Evolutionary conservation across 2,113 vertebrate genomes (phyloP).

Genomic region (Mesitornis unicolor): DNA sequence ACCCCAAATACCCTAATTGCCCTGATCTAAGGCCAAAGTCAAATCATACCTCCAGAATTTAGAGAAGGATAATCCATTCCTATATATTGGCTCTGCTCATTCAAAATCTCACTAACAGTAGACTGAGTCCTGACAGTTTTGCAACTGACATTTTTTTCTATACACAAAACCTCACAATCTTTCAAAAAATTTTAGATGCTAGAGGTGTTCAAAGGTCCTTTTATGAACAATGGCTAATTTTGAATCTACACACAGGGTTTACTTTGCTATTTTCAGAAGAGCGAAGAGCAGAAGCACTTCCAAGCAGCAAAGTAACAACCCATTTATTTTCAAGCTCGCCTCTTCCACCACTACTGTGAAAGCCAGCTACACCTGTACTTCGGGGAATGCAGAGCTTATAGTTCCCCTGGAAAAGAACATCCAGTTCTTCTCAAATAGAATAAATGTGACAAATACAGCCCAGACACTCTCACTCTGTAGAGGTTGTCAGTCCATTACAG

Average conservation of each 20-base stretch:
- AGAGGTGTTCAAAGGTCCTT: not conserved
- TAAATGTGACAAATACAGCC: not conserved
- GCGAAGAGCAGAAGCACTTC: not conserved
- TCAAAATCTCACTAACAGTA: accelerated
- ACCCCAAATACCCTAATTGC: not conserved
- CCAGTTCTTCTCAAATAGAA: not conserved
- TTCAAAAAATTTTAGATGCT: not conserved
- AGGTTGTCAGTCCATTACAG: not conserved
- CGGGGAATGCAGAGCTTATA: not conserved
- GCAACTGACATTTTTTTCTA: not conserved
- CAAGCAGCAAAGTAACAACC: not conserved
- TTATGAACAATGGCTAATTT: not conserved
- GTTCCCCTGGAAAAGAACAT: not conserved
- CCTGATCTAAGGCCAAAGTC: not conserved
- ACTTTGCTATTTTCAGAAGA: not conserved
- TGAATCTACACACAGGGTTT: not conserved
- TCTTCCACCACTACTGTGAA: not conserved
- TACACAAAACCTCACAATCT: not conserved
- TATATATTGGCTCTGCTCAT: not conserved
- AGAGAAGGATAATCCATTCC: not conserved
- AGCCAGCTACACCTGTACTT: not conserved
- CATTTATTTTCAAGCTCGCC: not conserved
- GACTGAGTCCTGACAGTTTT: not conserved
- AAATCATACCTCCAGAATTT: not conserved
- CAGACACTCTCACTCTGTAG: not conserved